Base-by-base conservation (phyloP, 2,113 vertebrate species). In the Triplophysa tibetana region DNA sequence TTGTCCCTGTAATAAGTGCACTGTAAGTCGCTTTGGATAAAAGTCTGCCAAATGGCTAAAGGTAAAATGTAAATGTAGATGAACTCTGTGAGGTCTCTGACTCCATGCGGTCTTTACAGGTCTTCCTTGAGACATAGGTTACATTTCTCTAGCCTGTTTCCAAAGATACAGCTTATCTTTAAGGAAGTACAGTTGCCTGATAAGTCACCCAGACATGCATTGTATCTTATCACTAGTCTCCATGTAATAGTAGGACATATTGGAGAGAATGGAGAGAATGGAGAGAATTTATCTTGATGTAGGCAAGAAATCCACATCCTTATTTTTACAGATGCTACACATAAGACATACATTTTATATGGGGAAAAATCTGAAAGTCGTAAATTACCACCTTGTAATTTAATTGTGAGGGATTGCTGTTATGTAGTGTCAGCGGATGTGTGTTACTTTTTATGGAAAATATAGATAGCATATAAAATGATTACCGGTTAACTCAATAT, bases 31-130 rank as follows among this genome's bases (percentile, higher is more conserved):
- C n/a, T n/a, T n/a, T n/a, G n/a, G n/a, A n/a, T n/a, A n/a, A n/a
- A n/a, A n/a, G n/a, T n/a, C n/a, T n/a, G n/a, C n/a, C n/a, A n/a
- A n/a, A n/a, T n/a, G n/a, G n/a, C n/a, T n/a, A n/a, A n/a, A n/a
- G n/a, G n/a, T n/a, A n/a, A n/a, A n/a, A n/a, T n/a, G n/a, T n/a
- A n/a, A n/a, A n/a, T n/a, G n/a, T n/a, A n/a, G n/a, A n/a, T n/a
- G n/a, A 76, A 33, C 74, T 54, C 72, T 43, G 56, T n/a, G 11
- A 70, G 50, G 50, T 54, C 69, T 73, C 33, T 58, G 26, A 38
- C 69, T 33, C 23, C n/a, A 72, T 72, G 58, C 33, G 26, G 41
- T 43, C 29, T 60, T 60, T 26, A 58, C 19, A 58, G 54, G 9
- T 8, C 54, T 8, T 58, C n/a, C 10, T 19, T 43, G 33, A 26